A percentile compares a stretch with the other conserved stretches of the same genome.
phyloP scores from a whole-genome alignment of 2,888 invertebrate species.

The Ernsta delagoae region DNA sequence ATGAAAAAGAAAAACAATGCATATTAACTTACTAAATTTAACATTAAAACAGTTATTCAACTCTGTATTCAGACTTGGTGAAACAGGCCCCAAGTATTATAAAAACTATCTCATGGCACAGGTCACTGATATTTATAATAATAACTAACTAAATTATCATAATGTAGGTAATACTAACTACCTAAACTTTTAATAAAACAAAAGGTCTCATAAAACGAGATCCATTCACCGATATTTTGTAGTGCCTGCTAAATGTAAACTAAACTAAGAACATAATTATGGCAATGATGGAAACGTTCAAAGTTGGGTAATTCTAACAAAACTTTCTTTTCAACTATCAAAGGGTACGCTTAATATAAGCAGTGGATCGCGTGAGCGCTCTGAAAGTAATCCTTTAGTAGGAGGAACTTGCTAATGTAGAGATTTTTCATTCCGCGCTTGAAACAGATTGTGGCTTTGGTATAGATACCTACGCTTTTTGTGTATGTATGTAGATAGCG shows the following conservation, averaged over 20 bases:
- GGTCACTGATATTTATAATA: too few species aligned
- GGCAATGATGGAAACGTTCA: neutral
- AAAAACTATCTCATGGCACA: too few species aligned
- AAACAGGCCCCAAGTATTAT: too few species aligned
- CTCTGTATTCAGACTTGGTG: too few species aligned
- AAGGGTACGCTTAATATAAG: slow-evolving; percentile 17
- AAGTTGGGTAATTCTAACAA: slow-evolving; percentile 3
- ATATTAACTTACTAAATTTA: too few species aligned
- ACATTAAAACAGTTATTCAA: too few species aligned
- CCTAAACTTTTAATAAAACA: too few species aligned
- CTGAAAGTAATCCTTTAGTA: slow-evolving; percentile 21
- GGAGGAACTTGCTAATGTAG: slow-evolving; percentile 13
- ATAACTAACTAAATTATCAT: too few species aligned
- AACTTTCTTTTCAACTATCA: slow-evolving; percentile 28
- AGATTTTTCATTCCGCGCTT: slow-evolving; percentile 21
- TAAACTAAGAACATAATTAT: neutral
- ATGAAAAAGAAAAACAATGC: too few species aligned
- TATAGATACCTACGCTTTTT: neutral
- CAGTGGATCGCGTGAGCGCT: slow-evolving; percentile 17
- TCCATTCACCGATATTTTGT: neutral
- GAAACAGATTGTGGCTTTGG: slow-evolving; percentile 4
- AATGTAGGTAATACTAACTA: too few species aligned
- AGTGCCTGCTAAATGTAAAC: slow-evolving; percentile 4
- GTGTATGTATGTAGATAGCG: neutral
- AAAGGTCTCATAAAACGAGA: neutral